A percentile compares a stretch with the other conserved stretches of the same genome.
Evolutionary conservation across 2,797 vertebrate genomes (phyloP).

Genomic region (Podarcis siculus): DNA sequence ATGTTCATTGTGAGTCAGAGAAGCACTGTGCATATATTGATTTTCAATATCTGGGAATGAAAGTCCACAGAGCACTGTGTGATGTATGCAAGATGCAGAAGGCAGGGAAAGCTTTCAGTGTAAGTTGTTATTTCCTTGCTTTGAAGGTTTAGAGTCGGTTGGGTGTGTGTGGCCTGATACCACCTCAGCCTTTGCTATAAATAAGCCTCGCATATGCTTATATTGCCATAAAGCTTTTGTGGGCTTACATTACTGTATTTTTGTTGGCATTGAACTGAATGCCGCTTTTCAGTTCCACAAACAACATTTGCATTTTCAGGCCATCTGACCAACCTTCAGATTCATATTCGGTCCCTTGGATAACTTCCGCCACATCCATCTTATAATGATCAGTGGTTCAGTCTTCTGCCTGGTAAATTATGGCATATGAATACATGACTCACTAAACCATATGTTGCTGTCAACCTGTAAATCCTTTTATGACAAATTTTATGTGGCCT

Average conservation of each 20-base stretch:
- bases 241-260: conserved; percentile 17
- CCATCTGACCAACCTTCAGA: conserved; percentile 3
- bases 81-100: neutral
- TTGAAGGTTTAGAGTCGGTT: conserved; percentile 6
- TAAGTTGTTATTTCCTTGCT: conserved; percentile 20
- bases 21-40: neutral
- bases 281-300: conserved; percentile 6
- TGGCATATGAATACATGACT: neutral
- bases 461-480: neutral
- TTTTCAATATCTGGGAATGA: neutral
- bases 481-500: neutral
- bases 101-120: neutral
- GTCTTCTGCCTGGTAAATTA: neutral
- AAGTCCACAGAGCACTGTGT: neutral
- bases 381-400: neutral
- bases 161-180: conserved; percentile 14
- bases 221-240: conserved; percentile 14
- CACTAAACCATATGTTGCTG: neutral
- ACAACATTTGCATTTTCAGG: conserved; percentile 23
- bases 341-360: conserved; percentile 6
- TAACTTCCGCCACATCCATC: neutral
- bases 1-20: neutral
- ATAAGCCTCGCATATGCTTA: conserved; percentile 19
- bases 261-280: conserved; percentile 24
- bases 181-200: conserved; percentile 15